phyloP scores from a whole-genome alignment of 2,888 invertebrate species.

The Monochamus alternatus region DNA sequence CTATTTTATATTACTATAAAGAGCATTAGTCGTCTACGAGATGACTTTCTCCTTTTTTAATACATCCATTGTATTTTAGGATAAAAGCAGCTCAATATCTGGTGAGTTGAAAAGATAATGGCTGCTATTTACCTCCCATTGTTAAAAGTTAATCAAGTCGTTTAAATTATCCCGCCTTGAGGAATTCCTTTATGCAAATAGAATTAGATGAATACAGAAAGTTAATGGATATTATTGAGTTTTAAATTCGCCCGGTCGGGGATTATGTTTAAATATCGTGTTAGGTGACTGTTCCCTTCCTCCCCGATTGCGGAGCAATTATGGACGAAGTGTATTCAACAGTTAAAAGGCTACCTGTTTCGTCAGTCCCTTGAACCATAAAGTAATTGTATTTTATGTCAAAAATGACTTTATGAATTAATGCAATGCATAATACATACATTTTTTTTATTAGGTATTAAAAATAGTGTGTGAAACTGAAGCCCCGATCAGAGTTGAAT shows the following conservation, averaged over 20 bases:
- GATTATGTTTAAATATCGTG: constrained; percentile 33
- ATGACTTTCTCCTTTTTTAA: constrained; percentile 11
- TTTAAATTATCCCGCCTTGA: constrained; percentile 54
- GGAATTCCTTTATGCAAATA: constrained; percentile 53
- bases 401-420: too few relatives aligned
- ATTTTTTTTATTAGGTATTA: too few relatives aligned
- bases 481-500: too few relatives aligned
- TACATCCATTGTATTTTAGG: constrained; percentile 10
- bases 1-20: too few relatives aligned
- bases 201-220: constrained; percentile 52
- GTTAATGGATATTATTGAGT: constrained; percentile 45
- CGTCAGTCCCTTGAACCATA: neutral
- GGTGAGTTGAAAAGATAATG: constrained; percentile 55
- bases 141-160: constrained; percentile 57
- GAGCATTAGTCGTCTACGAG: neutral
- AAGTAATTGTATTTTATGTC: too few relatives aligned
- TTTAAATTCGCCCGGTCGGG: constrained; percentile 32
- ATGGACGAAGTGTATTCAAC: neutral
- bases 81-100: constrained; percentile 43
- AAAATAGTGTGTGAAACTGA: too few relatives aligned
- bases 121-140: constrained; percentile 50
- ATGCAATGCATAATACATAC: too few relatives aligned
- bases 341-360: neutral
- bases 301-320: constrained; percentile 24
- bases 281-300: constrained; percentile 21